These are phyloP conservation scores for Sakesphorus luctuosus DNA, from an alignment of 2,113 vertebrate species.

Conservation along the genomic window DNA sequence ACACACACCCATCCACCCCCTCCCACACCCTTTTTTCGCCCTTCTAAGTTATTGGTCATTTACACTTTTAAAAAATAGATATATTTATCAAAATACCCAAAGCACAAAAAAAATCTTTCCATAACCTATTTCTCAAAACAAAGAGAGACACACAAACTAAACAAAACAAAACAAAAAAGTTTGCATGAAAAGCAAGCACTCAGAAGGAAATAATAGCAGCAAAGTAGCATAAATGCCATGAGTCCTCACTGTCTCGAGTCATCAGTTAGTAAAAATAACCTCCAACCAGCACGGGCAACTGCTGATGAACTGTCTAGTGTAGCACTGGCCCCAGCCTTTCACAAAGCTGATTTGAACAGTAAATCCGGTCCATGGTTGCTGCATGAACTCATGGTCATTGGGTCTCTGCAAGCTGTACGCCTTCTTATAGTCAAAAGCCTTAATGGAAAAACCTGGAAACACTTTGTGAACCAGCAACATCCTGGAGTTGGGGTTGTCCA, in stretches of 20 bases:
- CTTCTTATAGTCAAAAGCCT: constrained; percentile 98
- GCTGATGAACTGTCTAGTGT: constrained; percentile 98
- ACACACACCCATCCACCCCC: neutral
- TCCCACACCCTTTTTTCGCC: neutral
- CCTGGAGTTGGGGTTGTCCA: constrained; percentile 99
- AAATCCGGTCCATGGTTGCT: constrained; percentile 95
- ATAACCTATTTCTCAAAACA: constrained; percentile 75
- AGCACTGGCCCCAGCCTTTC: constrained; percentile 99
- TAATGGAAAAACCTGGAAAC: constrained; percentile 98
- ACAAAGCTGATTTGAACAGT: constrained; percentile 99
- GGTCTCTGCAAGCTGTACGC: constrained; percentile 92
- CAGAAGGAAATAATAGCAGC: constrained; percentile 80
- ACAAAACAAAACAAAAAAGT: constrained; percentile 18
- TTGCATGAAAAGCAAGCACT: constrained; percentile 79
- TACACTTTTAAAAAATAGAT: neutral
- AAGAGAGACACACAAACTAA: neutral
- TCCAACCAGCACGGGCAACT: constrained; percentile 99
- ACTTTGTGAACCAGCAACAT: constrained; percentile 97
- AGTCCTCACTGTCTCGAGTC: constrained; percentile 68
- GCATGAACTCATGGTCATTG: constrained; percentile 97
- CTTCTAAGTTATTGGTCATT: constrained; percentile 59
- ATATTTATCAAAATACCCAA: neutral
- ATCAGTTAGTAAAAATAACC: constrained; percentile 95
- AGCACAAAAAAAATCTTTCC: constrained; percentile 38
- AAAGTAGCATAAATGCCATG: constrained; percentile 71